phyloP scores from a whole-genome alignment of 2,113 vertebrate species.

The Agapornis roseicollis region DNA sequence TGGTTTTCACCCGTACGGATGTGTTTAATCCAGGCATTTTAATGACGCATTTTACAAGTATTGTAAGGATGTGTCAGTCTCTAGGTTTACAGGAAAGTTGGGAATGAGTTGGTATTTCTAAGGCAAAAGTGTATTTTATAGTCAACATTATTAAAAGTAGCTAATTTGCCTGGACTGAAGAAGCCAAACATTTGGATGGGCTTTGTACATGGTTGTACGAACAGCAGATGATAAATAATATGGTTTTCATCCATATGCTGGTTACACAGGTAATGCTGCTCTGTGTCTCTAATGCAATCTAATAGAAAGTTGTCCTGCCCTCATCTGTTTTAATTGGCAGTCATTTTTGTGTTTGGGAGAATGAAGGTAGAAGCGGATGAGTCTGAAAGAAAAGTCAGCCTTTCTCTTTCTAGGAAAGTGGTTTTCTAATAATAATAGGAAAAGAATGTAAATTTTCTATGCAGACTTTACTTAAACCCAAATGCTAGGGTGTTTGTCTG shows the following conservation, averaged over 20 bases:
- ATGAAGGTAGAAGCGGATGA: neutral
- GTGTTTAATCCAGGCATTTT: neutral
- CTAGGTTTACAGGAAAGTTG: neutral
- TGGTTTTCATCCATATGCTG: neutral
- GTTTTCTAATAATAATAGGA: neutral
- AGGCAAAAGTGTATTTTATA: neutral
- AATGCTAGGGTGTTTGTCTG: neutral
- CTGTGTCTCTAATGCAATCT: neutral
- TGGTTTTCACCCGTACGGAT: neutral
- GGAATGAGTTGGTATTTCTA: neutral
- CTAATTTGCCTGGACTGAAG: neutral
- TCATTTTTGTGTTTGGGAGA: neutral
- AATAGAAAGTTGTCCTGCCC: neutral
- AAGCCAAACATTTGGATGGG: neutral
- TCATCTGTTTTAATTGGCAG: neutral
- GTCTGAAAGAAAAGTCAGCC: neutral
- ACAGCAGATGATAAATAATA: neutral
- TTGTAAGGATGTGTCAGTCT: neutral
- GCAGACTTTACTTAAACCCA: neutral
- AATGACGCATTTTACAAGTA: neutral
- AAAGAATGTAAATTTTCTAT: neutral
- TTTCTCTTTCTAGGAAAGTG: neutral
- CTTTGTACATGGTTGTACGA: neutral
- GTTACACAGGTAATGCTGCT: neutral
- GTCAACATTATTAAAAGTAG: neutral